A percentile compares a stretch with the other conserved stretches of the same genome.
phyloP scores from a whole-genome alignment of 2,888 invertebrate species.

The Apotomis turbidana region DNA sequence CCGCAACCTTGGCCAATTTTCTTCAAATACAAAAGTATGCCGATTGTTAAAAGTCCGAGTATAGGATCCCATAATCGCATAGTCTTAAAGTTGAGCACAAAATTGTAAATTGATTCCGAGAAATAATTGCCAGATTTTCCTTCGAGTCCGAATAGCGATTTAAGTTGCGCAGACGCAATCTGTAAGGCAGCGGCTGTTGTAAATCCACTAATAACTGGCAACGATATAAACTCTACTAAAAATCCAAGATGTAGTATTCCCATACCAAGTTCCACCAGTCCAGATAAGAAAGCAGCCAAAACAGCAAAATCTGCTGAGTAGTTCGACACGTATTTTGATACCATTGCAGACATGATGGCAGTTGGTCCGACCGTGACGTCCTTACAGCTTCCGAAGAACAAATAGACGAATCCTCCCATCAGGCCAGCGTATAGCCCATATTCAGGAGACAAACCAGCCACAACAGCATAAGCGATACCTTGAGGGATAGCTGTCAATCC shows the following conservation, averaged over 20 bases:
- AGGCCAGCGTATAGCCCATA: conserved; percentile 96
- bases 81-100: conserved; percentile 85
- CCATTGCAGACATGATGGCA: conserved; percentile 94
- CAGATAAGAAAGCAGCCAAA: conserved; percentile 89
- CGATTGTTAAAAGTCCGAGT: conserved; percentile 86
- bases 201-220: conserved; percentile 93
- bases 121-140: conserved; percentile 86
- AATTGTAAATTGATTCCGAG: conserved; percentile 84
- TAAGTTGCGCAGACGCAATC: conserved; percentile 91
- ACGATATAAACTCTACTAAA: conserved; percentile 92
- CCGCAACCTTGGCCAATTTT: conserved; percentile 83
- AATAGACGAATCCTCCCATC: conserved; percentile 94
- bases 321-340: conserved; percentile 85
- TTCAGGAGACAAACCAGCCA: conserved; percentile 88
- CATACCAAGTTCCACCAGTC: conserved; percentile 87
- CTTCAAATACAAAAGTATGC: conserved; percentile 85
- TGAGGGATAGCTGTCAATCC: conserved; percentile 92
- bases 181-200: conserved; percentile 93
- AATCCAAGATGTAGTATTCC: conserved; percentile 92
- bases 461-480: conserved; percentile 91
- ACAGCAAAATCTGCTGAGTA: conserved; percentile 88
- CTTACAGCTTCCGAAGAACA: conserved; percentile 93
- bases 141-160: conserved; percentile 87
- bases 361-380: conserved; percentile 92
- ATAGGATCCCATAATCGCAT: conserved; percentile 86